These are phyloP conservation scores for Catocala sponsa DNA, from an alignment of 2,888 invertebrate species.

Conservation along the genomic window DNA sequence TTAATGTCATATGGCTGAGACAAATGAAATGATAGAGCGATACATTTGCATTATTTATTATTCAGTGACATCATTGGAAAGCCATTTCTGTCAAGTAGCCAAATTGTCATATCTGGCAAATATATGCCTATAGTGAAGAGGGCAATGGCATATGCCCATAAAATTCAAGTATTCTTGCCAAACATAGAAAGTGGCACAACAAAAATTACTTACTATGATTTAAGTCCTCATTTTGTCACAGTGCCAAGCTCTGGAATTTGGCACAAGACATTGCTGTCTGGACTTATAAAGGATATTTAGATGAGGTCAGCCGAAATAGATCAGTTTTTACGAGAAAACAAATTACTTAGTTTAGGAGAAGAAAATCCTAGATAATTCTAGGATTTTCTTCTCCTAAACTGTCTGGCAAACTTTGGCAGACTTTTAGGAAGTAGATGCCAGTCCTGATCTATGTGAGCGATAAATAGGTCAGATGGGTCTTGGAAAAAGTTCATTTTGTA, in stretches of 20 bases:
- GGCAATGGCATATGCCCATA: slow-evolving; percentile 20
- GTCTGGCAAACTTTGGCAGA: no score
- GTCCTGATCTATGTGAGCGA: no score
- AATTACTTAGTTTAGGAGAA: no score
- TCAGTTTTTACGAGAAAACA: neutral
- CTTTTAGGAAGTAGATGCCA: no score
- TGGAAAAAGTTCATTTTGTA: no score
- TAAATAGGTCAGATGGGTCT: no score
- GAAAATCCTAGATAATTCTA: no score
- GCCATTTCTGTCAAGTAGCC: slow-evolving; percentile 12
- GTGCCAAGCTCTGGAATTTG: slow-evolving; percentile 52
- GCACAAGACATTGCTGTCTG: slow-evolving; percentile 32
- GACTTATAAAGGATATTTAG: slow-evolving; percentile 25
- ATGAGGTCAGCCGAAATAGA: slow-evolving; percentile 13
- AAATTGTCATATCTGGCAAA: slow-evolving; percentile 15
- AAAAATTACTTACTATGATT: slow-evolving; percentile 44
- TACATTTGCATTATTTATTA: no score
- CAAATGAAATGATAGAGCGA: no score
- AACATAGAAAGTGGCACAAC: slow-evolving; percentile 40
- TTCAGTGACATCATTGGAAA: neutral
- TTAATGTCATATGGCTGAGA: no score
- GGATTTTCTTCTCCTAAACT: no score
- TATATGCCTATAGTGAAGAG: slow-evolving; percentile 13
- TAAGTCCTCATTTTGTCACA: slow-evolving; percentile 38
- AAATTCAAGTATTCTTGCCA: slow-evolving; percentile 41